phyloP scores from a whole-genome alignment of 2,888 invertebrate genomes.

The Amiota minor region DNA sequence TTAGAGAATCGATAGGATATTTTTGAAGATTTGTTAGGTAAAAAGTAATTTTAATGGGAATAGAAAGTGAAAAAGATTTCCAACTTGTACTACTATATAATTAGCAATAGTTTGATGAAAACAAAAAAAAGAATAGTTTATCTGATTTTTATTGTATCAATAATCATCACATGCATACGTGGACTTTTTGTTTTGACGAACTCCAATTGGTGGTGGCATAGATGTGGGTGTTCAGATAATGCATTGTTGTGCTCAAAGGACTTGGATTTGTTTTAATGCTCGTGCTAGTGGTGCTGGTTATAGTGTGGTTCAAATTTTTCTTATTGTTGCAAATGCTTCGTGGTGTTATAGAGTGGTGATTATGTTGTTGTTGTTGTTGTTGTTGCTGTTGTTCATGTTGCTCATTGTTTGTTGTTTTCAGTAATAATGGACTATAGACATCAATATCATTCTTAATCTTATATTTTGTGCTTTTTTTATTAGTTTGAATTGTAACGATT shows the following conservation, averaged over 20 bases:
- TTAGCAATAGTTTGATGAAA: too few species aligned
- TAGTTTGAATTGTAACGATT: slow-evolving; percentile 23
- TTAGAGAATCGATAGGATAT: too few species aligned
- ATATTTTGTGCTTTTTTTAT: not conserved
- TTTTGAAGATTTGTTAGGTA: too few species aligned
- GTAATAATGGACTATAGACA: not conserved
- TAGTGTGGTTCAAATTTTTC: slow-evolving; percentile 30
- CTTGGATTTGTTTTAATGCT: not conserved
- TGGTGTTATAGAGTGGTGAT: not conserved
- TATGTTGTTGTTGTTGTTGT: slow-evolving; percentile 34
- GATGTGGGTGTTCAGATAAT: slow-evolving; percentile 37
- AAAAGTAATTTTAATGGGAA: too few species aligned
- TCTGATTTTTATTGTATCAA: not conserved
- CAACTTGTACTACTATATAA: too few species aligned
- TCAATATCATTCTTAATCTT: not conserved
- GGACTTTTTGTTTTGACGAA: slow-evolving; percentile 68
- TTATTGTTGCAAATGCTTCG: slow-evolving; percentile 22
- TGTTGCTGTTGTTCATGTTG: slow-evolving; percentile 32
- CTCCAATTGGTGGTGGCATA: slow-evolving; percentile 66
- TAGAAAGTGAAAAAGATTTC: too few species aligned
- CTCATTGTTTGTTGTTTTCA: too few species aligned
- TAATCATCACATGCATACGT: slow-evolving; percentile 70
- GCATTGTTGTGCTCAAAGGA: not conserved
- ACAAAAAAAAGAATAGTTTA: too few species aligned
- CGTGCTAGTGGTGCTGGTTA: slow-evolving; percentile 59